Evolutionary conservation across 2,888 invertebrate species (phyloP).

Genomic region (Stenodema calcarata): DNA sequence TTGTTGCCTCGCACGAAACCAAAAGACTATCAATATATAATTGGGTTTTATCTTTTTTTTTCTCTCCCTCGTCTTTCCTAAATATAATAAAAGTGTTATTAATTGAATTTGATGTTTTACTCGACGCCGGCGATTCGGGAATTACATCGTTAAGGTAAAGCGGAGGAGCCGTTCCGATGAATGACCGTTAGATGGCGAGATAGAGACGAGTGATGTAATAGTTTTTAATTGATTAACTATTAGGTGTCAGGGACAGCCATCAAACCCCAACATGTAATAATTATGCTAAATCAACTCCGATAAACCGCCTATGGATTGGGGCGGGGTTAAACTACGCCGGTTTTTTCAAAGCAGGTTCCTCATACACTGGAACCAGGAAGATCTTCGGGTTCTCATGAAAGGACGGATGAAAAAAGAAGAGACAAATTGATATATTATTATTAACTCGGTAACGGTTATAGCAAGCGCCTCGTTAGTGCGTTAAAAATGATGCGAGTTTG

Average conservation of each 20-base stretch:
- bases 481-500: not conserved
- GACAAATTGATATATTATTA: not conserved
- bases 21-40: not conserved
- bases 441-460: not conserved
- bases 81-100: not conserved
- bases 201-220: slow-evolving; percentile 5
- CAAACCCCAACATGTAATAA: slow-evolving; percentile 1
- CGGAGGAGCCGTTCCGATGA: not conserved
- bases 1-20: not conserved
- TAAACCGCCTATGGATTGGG: not conserved
- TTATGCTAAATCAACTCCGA: slow-evolving; percentile 11
- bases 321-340: not conserved
- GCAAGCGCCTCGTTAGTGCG: not conserved
- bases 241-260: not conserved
- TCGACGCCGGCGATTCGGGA: not conserved
- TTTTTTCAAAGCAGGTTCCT: not conserved
- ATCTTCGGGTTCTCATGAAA: not conserved
- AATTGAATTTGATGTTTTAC: not conserved
- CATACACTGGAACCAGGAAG: not conserved
- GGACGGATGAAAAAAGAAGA: not conserved
- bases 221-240: slow-evolving; percentile 20
- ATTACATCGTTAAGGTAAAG: not conserved
- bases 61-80: not conserved
- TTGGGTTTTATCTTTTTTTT: not conserved
- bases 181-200: not conserved